Evolutionary conservation across 1,140 invertebrate species (phyloP), one percentile per base, ranked within the genome.

Genomic region (Tribolium castaneum): DNA sequence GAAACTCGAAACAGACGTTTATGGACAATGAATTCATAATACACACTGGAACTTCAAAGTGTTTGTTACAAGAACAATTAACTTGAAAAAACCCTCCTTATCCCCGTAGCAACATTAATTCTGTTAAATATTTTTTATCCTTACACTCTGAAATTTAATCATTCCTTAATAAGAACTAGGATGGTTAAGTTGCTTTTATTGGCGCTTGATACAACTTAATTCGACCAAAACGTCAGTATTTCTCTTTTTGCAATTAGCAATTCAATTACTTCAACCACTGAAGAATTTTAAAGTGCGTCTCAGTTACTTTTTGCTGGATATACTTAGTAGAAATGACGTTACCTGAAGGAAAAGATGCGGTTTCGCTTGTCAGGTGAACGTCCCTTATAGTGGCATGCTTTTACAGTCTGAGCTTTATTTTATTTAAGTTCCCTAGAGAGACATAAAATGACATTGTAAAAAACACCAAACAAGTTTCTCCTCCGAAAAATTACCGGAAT

Each of bases 381-480:
- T 25, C 54, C 19, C 25, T 45, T 45, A 22, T 59, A n/a, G 54
- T 59, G 54, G 54, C 7, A 9, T 25, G 54, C 54, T 59, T 59
- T 59, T 59, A 25, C 54, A 3, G 54, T n/a, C 19, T 25, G 54
- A 66, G 13, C 30, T 66, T 66, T 66, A 66, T 39, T 66, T 66
- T 35, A 13, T 66, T 66, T 35, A 66, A 66, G 59, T 16, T 7
- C 54, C 5, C 30, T 12, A 4, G 59, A 66, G 59, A 66, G n/a
- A n/a, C 30, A 13, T 39, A 35, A 66, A 25, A 66, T 66, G 59
- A 66, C 59, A 66, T 66, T 66, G 30, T 35, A 66, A 66, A 66
- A 34, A 66, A 45, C 34, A 45, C 39, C 12, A 39, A 66, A 66
- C 35, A 66, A 66, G 59, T 35, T 34, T 25, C 16, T 16, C n/a